Evolutionary conservation across 35 echinoderm and acorn worm species (phyloP).

Genomic region (Heliocidaris tuberculata): DNA sequence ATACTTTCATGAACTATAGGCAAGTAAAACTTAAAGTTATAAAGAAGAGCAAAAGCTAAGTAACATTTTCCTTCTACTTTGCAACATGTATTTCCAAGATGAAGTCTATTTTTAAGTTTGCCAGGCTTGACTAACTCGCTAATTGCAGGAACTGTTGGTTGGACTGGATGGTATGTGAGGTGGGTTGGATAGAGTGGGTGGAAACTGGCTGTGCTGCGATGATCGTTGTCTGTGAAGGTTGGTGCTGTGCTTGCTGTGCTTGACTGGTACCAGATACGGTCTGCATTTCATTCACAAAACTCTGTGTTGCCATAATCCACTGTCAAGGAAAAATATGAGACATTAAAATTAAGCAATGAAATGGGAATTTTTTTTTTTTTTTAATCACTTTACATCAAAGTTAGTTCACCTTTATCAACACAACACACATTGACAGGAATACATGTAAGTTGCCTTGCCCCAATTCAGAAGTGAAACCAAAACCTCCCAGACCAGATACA

Average conservation of each 20-base stretch:
- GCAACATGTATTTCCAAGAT: too few species aligned
- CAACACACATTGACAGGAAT: neutral
- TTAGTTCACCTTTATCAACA: neutral
- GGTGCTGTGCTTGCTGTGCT: conserved; percentile 62
- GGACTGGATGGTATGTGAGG: conserved; percentile 60
- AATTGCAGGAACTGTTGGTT: conserved; percentile 90
- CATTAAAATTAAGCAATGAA: neutral
- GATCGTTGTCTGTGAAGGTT: conserved; percentile 63
- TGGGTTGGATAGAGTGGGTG: conserved; percentile 73
- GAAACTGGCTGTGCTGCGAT: conserved; percentile 65
- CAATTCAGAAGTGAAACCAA: neutral
- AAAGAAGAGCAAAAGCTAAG: neutral
- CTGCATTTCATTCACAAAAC: conserved; percentile 93
- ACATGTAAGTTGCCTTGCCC: neutral
- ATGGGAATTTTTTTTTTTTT: neutral
- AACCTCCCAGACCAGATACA: neutral
- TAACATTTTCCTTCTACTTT: too few species aligned
- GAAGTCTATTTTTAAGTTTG: neutral
- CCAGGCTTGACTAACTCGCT: conserved; percentile 68
- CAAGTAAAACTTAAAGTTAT: neutral
- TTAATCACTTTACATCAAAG: neutral
- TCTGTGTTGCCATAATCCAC: conserved; percentile 86
- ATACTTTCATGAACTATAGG: neutral
- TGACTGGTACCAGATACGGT: conserved; percentile 60
- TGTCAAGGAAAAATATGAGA: neutral